A percentile compares a stretch with the other conserved stretches of the same genome.
Evolutionary conservation across 92 coral and sea anemone genomes (phyloP).

Genomic region (Porites cylindrica): DNA sequence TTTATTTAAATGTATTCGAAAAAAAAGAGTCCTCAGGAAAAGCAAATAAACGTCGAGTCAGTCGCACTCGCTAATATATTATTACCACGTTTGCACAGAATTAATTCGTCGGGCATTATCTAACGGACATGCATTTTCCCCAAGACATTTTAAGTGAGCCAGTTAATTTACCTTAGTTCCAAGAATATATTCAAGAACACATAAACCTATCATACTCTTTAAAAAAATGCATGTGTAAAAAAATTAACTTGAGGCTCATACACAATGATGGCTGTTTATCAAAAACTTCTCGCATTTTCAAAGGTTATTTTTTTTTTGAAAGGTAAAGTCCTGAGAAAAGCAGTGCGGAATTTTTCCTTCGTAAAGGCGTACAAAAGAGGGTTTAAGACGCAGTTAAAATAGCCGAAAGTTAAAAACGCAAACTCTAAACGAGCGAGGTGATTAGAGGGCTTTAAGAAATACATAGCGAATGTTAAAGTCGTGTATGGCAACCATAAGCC

Average conservation of each 20-base stretch:
- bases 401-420: conserved; percentile 76
- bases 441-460: conserved; percentile 53
- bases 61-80: not conserved
- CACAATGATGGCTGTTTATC: not conserved
- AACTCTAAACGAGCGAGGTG: conserved; percentile 67
- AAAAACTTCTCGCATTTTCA: not conserved
- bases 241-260: conserved; percentile 2
- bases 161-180: not conserved
- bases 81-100: not conserved
- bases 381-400: conserved; percentile 79
- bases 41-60: conserved; percentile 20
- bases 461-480: conserved; percentile 68
- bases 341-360: conserved; percentile 83
- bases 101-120: not conserved
- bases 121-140: not conserved
- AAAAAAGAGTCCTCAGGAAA: not conserved
- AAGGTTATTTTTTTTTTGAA: conserved; percentile 3
- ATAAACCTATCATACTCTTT: not conserved
- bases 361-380: conserved; percentile 90
- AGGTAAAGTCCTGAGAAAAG: conserved; percentile 76
- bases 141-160: not conserved
- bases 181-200: not conserved
- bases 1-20: not conserved
- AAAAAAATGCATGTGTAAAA: not conserved
- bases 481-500: conserved; percentile 86